These are phyloP conservation scores for Macquaria ambigua DNA, from an alignment of 2,113 vertebrate genomes.

Conservation along the genomic window DNA sequence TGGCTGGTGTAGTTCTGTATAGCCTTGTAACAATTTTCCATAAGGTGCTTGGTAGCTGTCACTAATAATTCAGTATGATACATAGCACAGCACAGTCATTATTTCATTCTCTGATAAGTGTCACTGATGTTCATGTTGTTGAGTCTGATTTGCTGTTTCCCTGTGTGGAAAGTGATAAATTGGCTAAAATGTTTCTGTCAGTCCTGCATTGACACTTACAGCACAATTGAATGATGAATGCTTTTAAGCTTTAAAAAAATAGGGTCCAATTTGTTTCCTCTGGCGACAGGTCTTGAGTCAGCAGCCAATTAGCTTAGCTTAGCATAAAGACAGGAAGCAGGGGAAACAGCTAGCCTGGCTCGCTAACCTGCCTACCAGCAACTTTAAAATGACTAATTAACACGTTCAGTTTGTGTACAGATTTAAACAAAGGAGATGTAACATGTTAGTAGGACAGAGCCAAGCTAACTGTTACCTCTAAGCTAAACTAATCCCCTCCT, in stretches of 20 bases:
- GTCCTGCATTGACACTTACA: background rate
- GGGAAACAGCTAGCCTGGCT: background rate
- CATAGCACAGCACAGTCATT: too few species aligned
- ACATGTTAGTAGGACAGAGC: background rate
- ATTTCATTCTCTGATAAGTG: too few species aligned
- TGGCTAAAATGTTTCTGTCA: too few species aligned
- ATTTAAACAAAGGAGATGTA: background rate
- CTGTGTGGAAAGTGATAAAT: background rate
- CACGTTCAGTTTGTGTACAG: background rate
- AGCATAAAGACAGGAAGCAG: background rate
- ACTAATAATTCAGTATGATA: too few species aligned
- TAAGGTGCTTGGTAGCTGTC: too few species aligned
- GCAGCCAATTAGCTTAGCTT: conserved; percentile 14
- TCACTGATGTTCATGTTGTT: background rate
- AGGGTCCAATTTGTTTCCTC: background rate
- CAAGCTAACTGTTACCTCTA: background rate
- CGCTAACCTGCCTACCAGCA: too few species aligned
- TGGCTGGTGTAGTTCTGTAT: too few species aligned
- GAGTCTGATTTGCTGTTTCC: background rate
- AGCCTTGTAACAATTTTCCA: too few species aligned
- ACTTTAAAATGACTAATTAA: background rate
- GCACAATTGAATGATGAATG: too few species aligned
- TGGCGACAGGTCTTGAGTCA: background rate
- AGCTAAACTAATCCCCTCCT: background rate
- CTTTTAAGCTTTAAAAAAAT: background rate